Evolutionary conservation across 2,113 vertebrate genomes (phyloP), one percentile per base, ranked within the genome.

Genomic region (Oreotrochilus melanogaster): DNA sequence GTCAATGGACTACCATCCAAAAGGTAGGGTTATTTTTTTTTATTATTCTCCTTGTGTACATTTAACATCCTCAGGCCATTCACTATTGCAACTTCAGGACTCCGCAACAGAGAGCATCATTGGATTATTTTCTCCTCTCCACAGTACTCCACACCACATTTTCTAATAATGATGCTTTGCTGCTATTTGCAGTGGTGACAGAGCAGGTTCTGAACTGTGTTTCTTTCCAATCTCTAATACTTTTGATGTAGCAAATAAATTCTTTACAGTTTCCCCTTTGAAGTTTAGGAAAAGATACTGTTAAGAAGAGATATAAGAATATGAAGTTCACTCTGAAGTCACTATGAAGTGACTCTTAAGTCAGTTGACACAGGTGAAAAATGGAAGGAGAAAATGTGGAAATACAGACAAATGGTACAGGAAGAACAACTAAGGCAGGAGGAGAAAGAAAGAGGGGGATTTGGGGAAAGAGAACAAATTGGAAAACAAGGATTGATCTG

Each of bases 1-100:
- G 62, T 86, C 23, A 1, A 97, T 97, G 97, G 93, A 90, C 57
- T n/a, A 71, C 78, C 92, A 66, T 62, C 37, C 39, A 30, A 82
- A 94, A 93, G 96, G 97, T 98, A 96, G 95, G 96, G 35, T 64
- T 37, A 1, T 28, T 56, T 31, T n/a, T 53, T 51, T 19, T 60
- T 87, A 74, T 83, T 35, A 43, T 61, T 73, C 23, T 88, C 27
- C 30, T 70, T 61, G 11, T 31, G 24, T 50, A 18, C 12, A 15
- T 65, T 73, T 87, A 60, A 76, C 56, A 42, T 18, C 88, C 17
- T 25, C n/a, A 83, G 71, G 37, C 16, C 30, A 45, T 45, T 81
- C 88, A 58, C 18, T 37, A 6, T 50, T 89, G 54, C 45, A 79
- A 73, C 76, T 69, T 83, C 65, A 80, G 64, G n/a, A 72, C 45